Conservation (phyloP, 2,797 vertebrate species). For the Apogon hyalosoma region DNA sequence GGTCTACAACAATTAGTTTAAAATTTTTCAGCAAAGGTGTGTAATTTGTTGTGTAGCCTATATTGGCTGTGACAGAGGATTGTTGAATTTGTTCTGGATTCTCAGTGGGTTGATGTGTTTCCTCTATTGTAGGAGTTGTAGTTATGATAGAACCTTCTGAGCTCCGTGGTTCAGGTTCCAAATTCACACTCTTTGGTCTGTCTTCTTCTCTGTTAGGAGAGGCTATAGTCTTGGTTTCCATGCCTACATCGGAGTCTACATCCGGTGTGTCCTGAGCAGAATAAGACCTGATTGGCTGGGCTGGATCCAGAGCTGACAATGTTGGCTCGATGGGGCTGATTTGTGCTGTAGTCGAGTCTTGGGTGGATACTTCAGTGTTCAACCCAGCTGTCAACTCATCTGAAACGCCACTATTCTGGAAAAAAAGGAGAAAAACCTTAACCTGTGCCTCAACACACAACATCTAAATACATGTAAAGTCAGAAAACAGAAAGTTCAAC, state of each 20-base stretch:
- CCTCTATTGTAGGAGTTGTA: not conserved
- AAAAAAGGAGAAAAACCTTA: constrained; percentile 32
- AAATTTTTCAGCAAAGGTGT: constrained; percentile 8
- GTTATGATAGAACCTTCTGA: constrained; percentile 15
- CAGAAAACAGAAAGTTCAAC: not conserved
- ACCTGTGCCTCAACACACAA: not conserved
- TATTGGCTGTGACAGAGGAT: not conserved
- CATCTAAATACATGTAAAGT: no score
- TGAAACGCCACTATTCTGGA: constrained; percentile 36
- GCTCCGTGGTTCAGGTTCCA: not conserved
- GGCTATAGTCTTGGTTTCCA: not conserved
- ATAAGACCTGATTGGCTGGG: not conserved
- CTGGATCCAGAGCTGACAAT: constrained; percentile 12
- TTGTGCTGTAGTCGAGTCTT: not conserved
- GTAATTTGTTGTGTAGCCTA: not conserved
- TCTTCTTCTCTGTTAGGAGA: constrained; percentile 1
- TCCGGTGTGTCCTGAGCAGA: not conserved
- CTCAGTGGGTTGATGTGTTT: constrained; percentile 9
- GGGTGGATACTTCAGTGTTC: constrained; percentile 1
- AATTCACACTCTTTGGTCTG: constrained; percentile 10
- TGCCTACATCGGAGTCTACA: not conserved
- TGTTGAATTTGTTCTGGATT: constrained; percentile 1
- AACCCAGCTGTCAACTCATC: constrained; percentile 28
- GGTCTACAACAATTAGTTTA: constrained; percentile 16
- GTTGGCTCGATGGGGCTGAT: constrained; percentile 18